Percentiles rank a stretch among this genome's conserved stretches.
phyloP scores from a whole-genome alignment of 1,140 invertebrate genomes.

The Cyrtorhinus lividipennis region DNA sequence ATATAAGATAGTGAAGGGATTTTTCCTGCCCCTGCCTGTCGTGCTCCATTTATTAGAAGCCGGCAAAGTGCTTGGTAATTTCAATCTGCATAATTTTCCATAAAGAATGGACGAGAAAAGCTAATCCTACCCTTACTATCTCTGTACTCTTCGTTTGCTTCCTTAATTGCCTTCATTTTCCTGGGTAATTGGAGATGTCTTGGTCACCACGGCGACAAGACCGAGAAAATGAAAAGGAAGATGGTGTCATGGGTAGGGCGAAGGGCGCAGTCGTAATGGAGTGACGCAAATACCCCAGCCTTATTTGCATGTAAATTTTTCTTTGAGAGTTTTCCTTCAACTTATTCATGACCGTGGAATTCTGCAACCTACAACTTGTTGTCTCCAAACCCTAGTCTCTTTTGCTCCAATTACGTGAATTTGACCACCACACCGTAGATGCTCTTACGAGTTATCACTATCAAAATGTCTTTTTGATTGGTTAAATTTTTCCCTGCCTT shows the following conservation, averaged over 20 bases:
- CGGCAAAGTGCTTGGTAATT: not conserved
- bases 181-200: slow-evolving; percentile 7
- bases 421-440: no score
- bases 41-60: not conserved
- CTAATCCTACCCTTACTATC: not conserved
- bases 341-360: no score
- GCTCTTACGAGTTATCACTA: no score
- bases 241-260: no score
- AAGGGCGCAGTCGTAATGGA: not conserved
- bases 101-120: not conserved
- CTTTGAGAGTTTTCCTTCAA: not conserved
- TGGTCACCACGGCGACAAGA: not conserved
- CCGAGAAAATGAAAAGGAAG: no score
- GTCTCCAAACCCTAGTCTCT: no score
- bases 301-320: not conserved
- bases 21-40: not conserved
- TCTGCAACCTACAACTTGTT: no score
- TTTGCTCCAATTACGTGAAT: no score
- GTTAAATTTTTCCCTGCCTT: no score
- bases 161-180: slow-evolving; percentile 6
- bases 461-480: no score
- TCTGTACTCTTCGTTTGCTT: not conserved
- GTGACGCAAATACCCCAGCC: not conserved
- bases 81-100: slow-evolving; percentile 8
- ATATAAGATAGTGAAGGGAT: not conserved